Base-by-base conservation (phyloP, 2,888 invertebrate species). In the Drosophila emarginata region DNA sequence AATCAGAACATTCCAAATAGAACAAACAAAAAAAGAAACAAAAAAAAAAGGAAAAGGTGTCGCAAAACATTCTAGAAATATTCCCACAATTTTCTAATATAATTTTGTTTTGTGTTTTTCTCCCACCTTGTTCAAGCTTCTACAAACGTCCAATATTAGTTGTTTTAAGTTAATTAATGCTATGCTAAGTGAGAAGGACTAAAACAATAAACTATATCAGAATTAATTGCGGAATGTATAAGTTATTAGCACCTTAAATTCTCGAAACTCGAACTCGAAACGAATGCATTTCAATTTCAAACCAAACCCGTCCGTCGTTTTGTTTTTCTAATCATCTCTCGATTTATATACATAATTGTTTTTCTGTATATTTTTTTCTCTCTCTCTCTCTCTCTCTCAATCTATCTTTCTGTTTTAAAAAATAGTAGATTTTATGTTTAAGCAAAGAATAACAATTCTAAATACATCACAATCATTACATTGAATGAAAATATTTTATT, bases 81-180 rank as follows among this genome's bases (percentile, higher is more conserved):
- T 80, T 67, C 77, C 72, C 26, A 6, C 61, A 70, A 73, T 71
- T 54, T 58, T 61, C 18, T 23, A 52, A 52, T 56, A 52, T 54
- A 61, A 53, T 60, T 66, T 62, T 50, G 60, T 61, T 67, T 50
- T 50, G 52, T 45, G 26, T 45, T 40, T 23, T 23, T 51, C 21
- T 23, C 64, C 57, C 69, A 62, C 37, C 56, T 63, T 56, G 40
- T 67, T 63, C 61, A 78, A 68, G 67, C 59, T 63, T 71, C 56
- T 32, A 9, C 45, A 67, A 71, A 79, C 79, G 83, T 83, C 88
- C 88, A 86, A 79, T 65, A 80, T 82, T 74, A 45, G 45, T 61
- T 77, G 59, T 72, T 60, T 79, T 88, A 87, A 80, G 81, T 85
- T 85, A 83, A 79, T 72, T 85, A 37, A 45, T 45, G 32, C 32